A percentile compares a stretch with the other conserved stretches of the same genome.
Evolutionary conservation across 2,113 vertebrate genomes (phyloP).

Genomic region (Thamnophis sirtalis): DNA sequence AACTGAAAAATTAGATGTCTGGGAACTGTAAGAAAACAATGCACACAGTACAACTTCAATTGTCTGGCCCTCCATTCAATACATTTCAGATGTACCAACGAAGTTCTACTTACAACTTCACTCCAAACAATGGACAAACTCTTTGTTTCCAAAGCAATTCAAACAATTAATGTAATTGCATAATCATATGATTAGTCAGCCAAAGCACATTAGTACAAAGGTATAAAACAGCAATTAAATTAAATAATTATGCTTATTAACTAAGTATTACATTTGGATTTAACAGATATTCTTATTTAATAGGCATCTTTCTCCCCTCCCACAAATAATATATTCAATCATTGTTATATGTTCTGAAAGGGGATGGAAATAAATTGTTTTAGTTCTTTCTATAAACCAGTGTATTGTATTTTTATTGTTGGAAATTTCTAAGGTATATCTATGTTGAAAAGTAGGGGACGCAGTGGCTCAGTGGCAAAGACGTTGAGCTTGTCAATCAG

Average conservation of each 20-base stretch:
- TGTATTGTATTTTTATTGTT: neutral
- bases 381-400: too few species aligned
- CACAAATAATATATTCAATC: neutral
- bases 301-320: neutral
- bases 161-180: neutral
- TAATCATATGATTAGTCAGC: neutral
- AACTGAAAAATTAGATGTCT: neutral
- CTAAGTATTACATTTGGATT: neutral
- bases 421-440: neutral
- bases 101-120: neutral
- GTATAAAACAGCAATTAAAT: neutral
- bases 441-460: neutral
- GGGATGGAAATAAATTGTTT: neutral
- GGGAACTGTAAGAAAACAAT: neutral
- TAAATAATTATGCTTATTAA: neutral
- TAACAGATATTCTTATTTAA: neutral
- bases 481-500: too few species aligned
- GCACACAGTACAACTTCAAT: neutral
- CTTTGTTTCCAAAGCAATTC: neutral
- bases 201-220: neutral
- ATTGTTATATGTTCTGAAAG: neutral
- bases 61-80: neutral
- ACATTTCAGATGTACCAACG: neutral
- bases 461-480: too few species aligned
- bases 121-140: neutral